Evolutionary conservation across 1,140 invertebrate species (phyloP), one percentile per base, ranked within the genome.

Genomic region (Leptinotarsa texana): DNA sequence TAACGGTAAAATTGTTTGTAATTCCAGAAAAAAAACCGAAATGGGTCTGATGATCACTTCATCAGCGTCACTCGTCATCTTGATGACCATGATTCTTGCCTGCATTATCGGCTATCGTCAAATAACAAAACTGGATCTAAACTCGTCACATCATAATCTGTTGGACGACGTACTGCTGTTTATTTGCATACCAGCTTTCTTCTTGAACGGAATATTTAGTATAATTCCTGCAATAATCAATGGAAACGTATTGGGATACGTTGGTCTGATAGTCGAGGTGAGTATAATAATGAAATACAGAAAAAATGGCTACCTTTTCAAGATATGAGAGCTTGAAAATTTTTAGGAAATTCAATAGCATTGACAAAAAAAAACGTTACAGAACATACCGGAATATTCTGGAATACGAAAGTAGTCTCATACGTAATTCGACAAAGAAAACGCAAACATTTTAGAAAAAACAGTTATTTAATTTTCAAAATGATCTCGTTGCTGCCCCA

Each of bases 121-220:
- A 69, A 73, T 78, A 85, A 17, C 86, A 13, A 88, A 89, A 77
- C 82, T 93, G 69, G 91, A 93, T 79, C 85, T 92, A 42, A 92
- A 91, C 80, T 86, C 86, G 67, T 88, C 91, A 78, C 88, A 89
- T 3, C 88, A 92, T 11, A 92, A 91, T 3, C 83, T 90, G n/a
- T 85, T 93, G 6, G 92, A 93, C 77, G 92, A 93, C 80, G 87
- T 93, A 8, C 83, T 93, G 0, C 86, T 93, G 0, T 91, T 92
- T 77, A 89, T 93, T 49, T 92, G 91, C 79, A 85, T 93, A 17
- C 92, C 92, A 0, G 91, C 91, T 24, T 93, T 92, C 84, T 92
- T 93, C 81, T 86, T 93, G 73, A 91, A 92, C 75, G 89, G 89
- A 0, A 88, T 91, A 47, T 88, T 93, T 73, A 91, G 88, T 69